phyloP scores from a whole-genome alignment of 2,113 vertebrate species.

The Osmerus eperlanus region DNA sequence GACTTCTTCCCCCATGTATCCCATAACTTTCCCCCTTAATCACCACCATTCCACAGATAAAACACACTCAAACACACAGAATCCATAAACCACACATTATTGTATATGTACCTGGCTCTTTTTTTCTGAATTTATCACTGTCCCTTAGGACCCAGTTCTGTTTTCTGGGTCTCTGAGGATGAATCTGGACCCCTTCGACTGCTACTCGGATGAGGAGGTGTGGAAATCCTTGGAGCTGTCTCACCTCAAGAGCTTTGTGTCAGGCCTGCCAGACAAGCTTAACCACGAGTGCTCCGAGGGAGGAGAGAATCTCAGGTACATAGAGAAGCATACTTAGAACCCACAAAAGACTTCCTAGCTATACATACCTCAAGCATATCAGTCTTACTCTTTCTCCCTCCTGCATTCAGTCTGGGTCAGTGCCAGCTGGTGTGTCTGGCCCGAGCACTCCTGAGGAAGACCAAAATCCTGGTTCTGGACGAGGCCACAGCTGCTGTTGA shows the following conservation, averaged over 20 bases:
- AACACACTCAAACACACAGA: background rate
- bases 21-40: too few species aligned
- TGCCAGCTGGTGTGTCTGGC: slow-evolving; percentile 92
- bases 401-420: slow-evolving; percentile 80
- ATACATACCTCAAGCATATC: background rate
- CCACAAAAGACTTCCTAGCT: background rate
- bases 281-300: slow-evolving; percentile 90
- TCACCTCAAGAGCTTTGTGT: slow-evolving; percentile 89
- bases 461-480: slow-evolving; percentile 90
- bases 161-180: slow-evolving; percentile 93
- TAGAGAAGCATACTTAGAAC: background rate
- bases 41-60: background rate
- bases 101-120: background rate
- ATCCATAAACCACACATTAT: background rate
- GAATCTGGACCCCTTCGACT: slow-evolving; percentile 92
- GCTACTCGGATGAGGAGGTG: slow-evolving; percentile 83
- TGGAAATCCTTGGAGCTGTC: slow-evolving; percentile 88
- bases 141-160: slow-evolving; percentile 84
- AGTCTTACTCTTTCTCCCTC: background rate
- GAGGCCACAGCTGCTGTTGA: slow-evolving; percentile 96
- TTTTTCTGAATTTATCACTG: background rate
- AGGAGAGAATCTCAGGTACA: slow-evolving; percentile 93
- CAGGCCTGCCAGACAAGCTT: slow-evolving; percentile 81
- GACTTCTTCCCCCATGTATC: too few species aligned
- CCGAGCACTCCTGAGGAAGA: slow-evolving; percentile 90